A percentile compares a stretch with the other conserved stretches of the same genome.
Evolutionary conservation across 2,888 invertebrate genomes (phyloP).

Genomic region (Microplitis deprimator): DNA sequence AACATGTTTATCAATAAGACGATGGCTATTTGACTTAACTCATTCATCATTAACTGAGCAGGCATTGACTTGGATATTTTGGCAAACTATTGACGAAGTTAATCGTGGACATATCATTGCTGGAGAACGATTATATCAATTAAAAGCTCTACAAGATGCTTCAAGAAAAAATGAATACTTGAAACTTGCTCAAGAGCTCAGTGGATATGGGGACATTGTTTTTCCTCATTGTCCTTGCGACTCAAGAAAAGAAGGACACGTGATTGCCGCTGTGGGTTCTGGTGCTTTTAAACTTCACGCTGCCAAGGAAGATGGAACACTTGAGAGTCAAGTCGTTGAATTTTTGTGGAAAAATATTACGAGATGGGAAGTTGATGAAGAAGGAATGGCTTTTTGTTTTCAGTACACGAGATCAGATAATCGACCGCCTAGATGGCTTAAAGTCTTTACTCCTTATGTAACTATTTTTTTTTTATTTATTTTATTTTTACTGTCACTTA

Average conservation of each 20-base stretch:
- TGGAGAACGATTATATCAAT: conserved; percentile 92
- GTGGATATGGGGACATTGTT: conserved; percentile 93
- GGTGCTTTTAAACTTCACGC: conserved; percentile 83
- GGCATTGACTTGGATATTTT: conserved; percentile 88
- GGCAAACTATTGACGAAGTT: conserved; percentile 96
- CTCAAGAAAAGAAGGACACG: conserved; percentile 90
- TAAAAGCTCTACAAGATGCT: conserved; percentile 95
- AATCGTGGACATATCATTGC: conserved; percentile 93
- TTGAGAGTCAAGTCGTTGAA: conserved; percentile 85
- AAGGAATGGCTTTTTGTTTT: conserved; percentile 91
- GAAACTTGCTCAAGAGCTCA: conserved; percentile 85
- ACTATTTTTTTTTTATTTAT: conserved; percentile 69
- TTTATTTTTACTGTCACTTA: neutral
- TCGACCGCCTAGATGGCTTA: conserved; percentile 87
- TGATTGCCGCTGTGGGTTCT: conserved; percentile 81
- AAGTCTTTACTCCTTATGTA: conserved; percentile 91
- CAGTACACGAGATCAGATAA: conserved; percentile 85
- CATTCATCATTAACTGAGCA: conserved; percentile 78
- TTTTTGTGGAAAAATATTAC: conserved; percentile 88
- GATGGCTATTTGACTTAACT: conserved; percentile 87
- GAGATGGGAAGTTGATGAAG: conserved; percentile 92
- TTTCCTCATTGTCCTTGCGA: conserved; percentile 97
- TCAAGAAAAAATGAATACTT: conserved; percentile 90
- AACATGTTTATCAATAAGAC: conserved; percentile 90
- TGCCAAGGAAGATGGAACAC: conserved; percentile 85